These are phyloP conservation scores for Chunga burmeisteri DNA, from an alignment of 2,113 vertebrate genomes.

Conservation along the genomic window DNA sequence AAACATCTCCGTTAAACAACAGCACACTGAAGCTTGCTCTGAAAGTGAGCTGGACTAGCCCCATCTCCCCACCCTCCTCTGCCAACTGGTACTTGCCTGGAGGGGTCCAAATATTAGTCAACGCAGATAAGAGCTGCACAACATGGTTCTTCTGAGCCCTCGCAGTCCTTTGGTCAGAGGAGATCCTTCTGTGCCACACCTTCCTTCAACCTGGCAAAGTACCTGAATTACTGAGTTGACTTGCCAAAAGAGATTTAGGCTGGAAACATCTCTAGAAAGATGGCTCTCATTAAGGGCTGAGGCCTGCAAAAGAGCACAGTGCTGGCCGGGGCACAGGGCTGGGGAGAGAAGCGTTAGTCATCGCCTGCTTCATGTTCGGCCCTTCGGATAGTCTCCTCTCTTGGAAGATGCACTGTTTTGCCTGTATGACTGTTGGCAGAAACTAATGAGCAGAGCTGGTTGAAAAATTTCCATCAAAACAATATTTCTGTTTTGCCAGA, in stretches of 20 bases:
- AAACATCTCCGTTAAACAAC: not conserved
- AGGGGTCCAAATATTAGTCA: not conserved
- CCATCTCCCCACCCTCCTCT: not conserved
- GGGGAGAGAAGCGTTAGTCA: not conserved
- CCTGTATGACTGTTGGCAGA: not conserved
- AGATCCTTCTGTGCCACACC: not conserved
- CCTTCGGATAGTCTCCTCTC: conserved; percentile 12
- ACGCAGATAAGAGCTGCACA: not conserved
- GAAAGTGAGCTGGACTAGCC: not conserved
- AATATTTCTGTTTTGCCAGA: conserved; percentile 43
- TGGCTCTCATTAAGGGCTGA: conserved; percentile 18
- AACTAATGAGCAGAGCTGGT: conserved; percentile 4
- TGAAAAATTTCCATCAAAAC: conserved; percentile 47
- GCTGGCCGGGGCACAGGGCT: conserved; percentile 8
- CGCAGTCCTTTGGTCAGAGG: fast-evolving
- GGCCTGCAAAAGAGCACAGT: not conserved
- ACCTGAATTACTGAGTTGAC: not conserved
- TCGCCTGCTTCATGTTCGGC: not conserved
- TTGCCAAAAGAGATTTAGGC: conserved; percentile 23
- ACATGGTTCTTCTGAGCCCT: not conserved
- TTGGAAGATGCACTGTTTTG: not conserved
- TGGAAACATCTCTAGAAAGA: conserved; percentile 39
- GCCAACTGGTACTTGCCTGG: not conserved
- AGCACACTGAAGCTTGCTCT: not conserved
- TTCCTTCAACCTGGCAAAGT: conserved; percentile 2